phyloP scores from a whole-genome alignment of 1,140 invertebrate species.

The Trichogramma pretiosum region DNA sequence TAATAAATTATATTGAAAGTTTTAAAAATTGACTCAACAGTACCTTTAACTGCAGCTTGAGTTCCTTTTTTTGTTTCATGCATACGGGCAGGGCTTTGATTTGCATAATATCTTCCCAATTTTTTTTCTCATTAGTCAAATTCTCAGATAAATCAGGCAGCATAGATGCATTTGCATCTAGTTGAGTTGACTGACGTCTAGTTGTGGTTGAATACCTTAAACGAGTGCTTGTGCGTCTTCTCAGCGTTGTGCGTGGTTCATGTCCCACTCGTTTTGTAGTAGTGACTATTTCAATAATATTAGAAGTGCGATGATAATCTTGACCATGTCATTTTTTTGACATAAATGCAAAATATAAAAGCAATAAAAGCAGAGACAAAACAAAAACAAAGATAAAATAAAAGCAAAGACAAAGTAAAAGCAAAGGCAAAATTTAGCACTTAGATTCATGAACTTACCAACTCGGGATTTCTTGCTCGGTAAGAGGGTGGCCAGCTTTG shows the following conservation, averaged over 20 bases:
- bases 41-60: slow-evolving; percentile 71
- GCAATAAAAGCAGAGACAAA: background rate
- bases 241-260: slow-evolving; percentile 48
- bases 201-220: slow-evolving; percentile 56
- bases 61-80: slow-evolving; percentile 70
- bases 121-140: slow-evolving; percentile 70
- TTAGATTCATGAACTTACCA: slow-evolving; percentile 47
- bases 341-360: background rate
- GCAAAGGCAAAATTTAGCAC: background rate
- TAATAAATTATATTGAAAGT: no score
- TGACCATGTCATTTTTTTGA: background rate
- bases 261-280: slow-evolving; percentile 47
- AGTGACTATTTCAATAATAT: slow-evolving; percentile 23
- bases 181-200: slow-evolving; percentile 52
- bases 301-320: background rate
- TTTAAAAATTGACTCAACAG: slow-evolving; percentile 4
- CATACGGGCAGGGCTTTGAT: slow-evolving; percentile 74
- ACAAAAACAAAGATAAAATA: background rate
- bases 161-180: slow-evolving; percentile 65
- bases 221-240: slow-evolving; percentile 55
- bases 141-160: slow-evolving; percentile 70
- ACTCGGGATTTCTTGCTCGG: slow-evolving; percentile 68
- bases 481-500: slow-evolving; percentile 62
- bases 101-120: slow-evolving; percentile 78
- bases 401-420: background rate